Base-by-base conservation (phyloP, 2,888 invertebrate genomes). In the Fragum fragum region DNA sequence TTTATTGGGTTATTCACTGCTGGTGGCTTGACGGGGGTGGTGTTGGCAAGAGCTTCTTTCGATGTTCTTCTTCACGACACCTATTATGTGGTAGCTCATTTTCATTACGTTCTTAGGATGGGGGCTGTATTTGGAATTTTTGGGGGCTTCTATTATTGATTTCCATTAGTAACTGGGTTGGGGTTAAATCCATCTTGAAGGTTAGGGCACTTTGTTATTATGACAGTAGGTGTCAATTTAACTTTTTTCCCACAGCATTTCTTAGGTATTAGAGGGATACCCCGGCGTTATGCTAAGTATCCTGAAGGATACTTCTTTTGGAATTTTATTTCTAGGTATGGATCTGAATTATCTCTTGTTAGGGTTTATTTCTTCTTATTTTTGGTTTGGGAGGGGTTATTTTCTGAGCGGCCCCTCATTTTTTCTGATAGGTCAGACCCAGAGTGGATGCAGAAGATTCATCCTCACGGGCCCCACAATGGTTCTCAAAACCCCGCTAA, bases 61-160 rank as follows among this genome's bases (percentile, higher is more conserved):
- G 97, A 97, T 95, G 96, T 97, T 94, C 95, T 96, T 81, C 85
- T 97, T 16, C 97, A 97, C 95, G 97, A 97, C 92, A 97, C 97
- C n/a, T 97, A 97, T 94, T 97, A 97, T 96, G 97, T 97, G 71
- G 97, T 97, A 47, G 97, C 97, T 5, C 97, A 97, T 94, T 97
- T 97, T 91, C 97, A 97, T 93, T 97, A 97, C 96, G 97, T 97
- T 0, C 90, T 97, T 91, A 97, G 97, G 2, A 97, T 97, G 95
- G 97, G 97, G 87, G 97, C 97, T 2, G 96, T 97, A 90, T 97
- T 92, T 95, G 96, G 96, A 57, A 97, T 97, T 96, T 96, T 97
- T 95, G 96, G 95, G 52, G 96, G 97, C 89, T 96, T 97, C 94
- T 95, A 96, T 93, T 96, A 96, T 87, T 97, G 97, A 96, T 97